Evolutionary conservation across 2,888 invertebrate genomes (phyloP), one percentile per base, ranked within the genome.

Genomic region (Caenorhabditis sp.): DNA sequence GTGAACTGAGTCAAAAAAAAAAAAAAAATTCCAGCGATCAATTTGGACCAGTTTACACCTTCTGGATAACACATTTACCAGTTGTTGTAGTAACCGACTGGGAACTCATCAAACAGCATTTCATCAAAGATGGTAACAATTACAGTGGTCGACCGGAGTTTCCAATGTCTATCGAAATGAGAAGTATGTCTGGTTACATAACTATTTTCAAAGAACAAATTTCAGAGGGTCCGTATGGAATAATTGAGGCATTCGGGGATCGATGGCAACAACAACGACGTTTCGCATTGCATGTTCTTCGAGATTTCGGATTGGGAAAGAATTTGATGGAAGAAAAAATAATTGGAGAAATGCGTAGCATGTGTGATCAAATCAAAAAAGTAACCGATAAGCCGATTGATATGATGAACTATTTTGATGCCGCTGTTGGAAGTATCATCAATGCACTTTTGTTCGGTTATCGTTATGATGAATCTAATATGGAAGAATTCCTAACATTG

Each of bases 321-420:
- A 77, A 72, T 60, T 61, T 75, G 58, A 79, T 79, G 79, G 72
- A 79, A 58, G 73, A 79, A 36, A 72, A 72, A 63, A 74, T 79
- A 0, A 60, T 76, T 1, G 62, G 58, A n/a, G 71, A 76, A 43
- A 61, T 69, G 31, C 50, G 43, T 0, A 43, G 49, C 0, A 57
- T 69, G 31, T 50, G 53, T 0, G 57, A 55, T 0, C 60, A 70
- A 62, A 67, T 67, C n/a, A 67, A 67, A 0, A 37, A 19, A 0
- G 58, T 67, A 27, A 49, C 50, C 17, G 57, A 64, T 23, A 6
- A 36, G 12, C 31, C 51, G 4, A 37, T 72, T 17, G 67, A 76
- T 43, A 61, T 76, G 65, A 65, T 66, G 54, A 59, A 69, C 27
- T 31, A 62, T 12, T 69, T 77, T 26, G 77, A 77, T 53, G 60